Evolutionary conservation across 2,888 invertebrate species (phyloP), one percentile per base, ranked within the genome.

Genomic region (Unio pictorum): DNA sequence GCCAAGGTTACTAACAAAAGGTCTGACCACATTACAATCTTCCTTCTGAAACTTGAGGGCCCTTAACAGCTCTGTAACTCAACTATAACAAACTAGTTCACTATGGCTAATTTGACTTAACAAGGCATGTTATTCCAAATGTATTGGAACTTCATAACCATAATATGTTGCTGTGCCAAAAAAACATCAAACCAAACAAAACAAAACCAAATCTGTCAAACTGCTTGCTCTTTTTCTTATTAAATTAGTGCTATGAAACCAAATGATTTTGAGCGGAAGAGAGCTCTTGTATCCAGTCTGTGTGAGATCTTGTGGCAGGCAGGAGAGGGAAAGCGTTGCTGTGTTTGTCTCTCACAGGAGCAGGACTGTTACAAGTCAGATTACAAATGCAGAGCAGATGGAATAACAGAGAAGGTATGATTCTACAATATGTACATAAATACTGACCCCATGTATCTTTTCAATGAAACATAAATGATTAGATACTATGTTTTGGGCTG

Each of bases 261-360:
- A 11, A 92, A 92, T 5, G 93, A 93, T 76, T 93, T 93, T 55
- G 92, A 93, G 76, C 94, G 95, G 88, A 92, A 93, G 56, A 93
- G 94, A 75, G 94, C 94, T 0, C 87, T 95, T 54, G 92, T 93
- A 88, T 90, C 92, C 11, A 93, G 94, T 0, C 92, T 94, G 84
- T 92, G 93, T 60, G 94, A 94, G 80, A 93, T 95, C 59, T 91
- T 95, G 74, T 94, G 94, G 93, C 92, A 93, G 58, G 93, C 93
- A 66, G 93, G 93, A 0, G 94, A 94, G 69, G 92, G 91, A 81
- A 90, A 89, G 56, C 71, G 82, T n/a, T 86, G 87, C 66, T 78
- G 77, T 67, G 75, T 89, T 57, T 84, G 82, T 70, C 73, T 87
- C 7, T 73, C 73, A 45, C 81, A 84, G 66, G 83, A 83, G 3